These are phyloP conservation scores for Drosophila lowei DNA, from an alignment of 1,140 invertebrate genomes.

Conservation along the genomic window DNA sequence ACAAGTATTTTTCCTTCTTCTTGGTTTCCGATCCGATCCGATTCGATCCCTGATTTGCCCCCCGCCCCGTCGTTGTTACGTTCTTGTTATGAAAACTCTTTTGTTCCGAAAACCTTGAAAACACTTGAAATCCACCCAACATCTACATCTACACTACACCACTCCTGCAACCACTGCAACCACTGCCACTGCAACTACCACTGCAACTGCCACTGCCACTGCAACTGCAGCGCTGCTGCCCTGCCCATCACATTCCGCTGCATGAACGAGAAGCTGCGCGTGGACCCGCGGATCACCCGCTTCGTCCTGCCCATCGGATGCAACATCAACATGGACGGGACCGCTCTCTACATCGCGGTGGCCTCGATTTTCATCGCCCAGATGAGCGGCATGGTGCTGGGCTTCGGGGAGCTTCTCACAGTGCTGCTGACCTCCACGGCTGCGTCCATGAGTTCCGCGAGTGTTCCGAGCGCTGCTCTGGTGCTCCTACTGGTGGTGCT, in stretches of 20 bases:
- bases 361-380: constrained; percentile 96
- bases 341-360: constrained; percentile 94
- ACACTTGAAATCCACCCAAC: constrained; percentile 32
- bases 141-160: constrained; percentile 3
- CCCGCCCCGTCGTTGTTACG: constrained; percentile 41
- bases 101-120: constrained; percentile 17
- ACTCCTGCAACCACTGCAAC: too few relatives aligned
- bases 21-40: constrained; percentile 48
- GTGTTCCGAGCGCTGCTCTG: constrained; percentile 95
- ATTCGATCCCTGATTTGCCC: constrained; percentile 45
- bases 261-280: constrained; percentile 95
- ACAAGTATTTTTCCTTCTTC: constrained; percentile 77
- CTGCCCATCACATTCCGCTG: constrained; percentile 96
- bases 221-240: constrained; percentile 91
- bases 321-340: constrained; percentile 97
- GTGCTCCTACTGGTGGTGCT: constrained; percentile 93
- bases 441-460: constrained; percentile 95
- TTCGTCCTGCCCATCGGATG: constrained; percentile 96
- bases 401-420: constrained; percentile 90
- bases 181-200: background rate
- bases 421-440: constrained; percentile 95
- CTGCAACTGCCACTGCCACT: constrained; percentile 32
- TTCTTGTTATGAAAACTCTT: constrained; percentile 11
- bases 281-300: constrained; percentile 94
- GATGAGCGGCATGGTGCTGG: constrained; percentile 92